phyloP scores from a whole-genome alignment of 2,113 vertebrate genomes.

The Prionailurus viverrinus region DNA sequence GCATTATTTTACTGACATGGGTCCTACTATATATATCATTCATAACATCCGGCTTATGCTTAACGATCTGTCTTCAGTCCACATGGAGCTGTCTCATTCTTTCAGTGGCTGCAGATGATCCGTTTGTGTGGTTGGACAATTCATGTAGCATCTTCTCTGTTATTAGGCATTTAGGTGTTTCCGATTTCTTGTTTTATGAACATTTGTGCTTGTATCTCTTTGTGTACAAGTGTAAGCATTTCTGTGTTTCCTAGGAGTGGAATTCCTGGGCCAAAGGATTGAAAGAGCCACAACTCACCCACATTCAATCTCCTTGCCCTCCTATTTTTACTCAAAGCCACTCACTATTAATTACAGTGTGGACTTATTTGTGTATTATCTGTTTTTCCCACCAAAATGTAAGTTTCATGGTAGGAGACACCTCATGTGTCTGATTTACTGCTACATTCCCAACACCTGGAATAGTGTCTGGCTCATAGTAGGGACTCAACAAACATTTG shows the following conservation, averaged over 20 bases:
- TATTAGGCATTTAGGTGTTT: not conserved
- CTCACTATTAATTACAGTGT: not conserved
- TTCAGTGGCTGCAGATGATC: not conserved
- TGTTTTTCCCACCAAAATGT: not conserved
- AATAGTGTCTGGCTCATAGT: not conserved
- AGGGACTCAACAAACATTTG: not conserved
- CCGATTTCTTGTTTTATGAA: not conserved
- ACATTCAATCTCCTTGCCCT: not conserved
- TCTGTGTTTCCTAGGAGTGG: not conserved
- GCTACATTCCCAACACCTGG: too few relatives aligned
- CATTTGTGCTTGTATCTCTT: not conserved
- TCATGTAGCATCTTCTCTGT: not conserved
- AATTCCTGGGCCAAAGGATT: not conserved
- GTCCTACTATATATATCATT: not conserved
- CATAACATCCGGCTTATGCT: not conserved
- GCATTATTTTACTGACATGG: not conserved
- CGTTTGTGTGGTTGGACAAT: not conserved
- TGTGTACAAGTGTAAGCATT: not conserved
- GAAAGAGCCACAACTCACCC: not conserved
- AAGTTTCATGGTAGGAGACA: not conserved
- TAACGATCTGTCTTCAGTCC: not conserved
- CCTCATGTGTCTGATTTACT: not conserved
- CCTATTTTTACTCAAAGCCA: not conserved
- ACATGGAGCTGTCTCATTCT: fast-evolving
- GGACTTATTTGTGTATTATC: not conserved